Conservation (phyloP, 1,140 invertebrate species). For the Drosophila funebris region DNA sequence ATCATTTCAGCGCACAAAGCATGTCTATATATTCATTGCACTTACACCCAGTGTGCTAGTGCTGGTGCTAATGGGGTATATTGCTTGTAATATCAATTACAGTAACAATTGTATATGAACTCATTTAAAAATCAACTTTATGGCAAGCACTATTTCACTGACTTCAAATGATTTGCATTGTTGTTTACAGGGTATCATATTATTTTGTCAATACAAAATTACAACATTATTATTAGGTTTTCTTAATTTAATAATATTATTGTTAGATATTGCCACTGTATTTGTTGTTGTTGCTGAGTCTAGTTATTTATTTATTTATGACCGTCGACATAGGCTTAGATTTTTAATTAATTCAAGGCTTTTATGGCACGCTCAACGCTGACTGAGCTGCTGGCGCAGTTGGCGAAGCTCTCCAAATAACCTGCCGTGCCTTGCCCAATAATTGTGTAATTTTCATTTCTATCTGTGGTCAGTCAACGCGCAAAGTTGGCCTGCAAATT, state of each 20-base stretch:
- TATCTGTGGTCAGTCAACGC: conserved; percentile 62
- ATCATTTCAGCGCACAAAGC: neutral
- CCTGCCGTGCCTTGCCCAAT: conserved; percentile 45
- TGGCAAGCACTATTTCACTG: too few relatives aligned
- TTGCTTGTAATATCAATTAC: neutral
- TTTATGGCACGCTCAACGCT: conserved; percentile 53
- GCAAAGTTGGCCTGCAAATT: conserved; percentile 42
- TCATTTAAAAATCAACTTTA: too few relatives aligned
- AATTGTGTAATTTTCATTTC: conserved; percentile 68
- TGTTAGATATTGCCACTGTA: conserved; percentile 43
- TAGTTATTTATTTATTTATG: conserved; percentile 79
- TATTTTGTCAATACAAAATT: neutral
- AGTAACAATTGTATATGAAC: too few relatives aligned
- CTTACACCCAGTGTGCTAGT: neutral
- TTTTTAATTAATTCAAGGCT: conserved; percentile 81
- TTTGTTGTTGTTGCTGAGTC: conserved; percentile 32
- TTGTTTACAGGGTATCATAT: neutral
- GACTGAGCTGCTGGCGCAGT: conserved; percentile 16
- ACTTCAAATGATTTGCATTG: neutral
- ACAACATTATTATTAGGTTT: neutral
- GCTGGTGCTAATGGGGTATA: neutral
- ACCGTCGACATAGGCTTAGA: conserved; percentile 72
- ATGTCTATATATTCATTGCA: neutral
- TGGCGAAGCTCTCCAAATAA: conserved; percentile 22
- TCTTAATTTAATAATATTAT: conserved; percentile 55